Base-by-base conservation (phyloP, 2,113 vertebrate genomes). In the Psittacula cyanocephala region DNA sequence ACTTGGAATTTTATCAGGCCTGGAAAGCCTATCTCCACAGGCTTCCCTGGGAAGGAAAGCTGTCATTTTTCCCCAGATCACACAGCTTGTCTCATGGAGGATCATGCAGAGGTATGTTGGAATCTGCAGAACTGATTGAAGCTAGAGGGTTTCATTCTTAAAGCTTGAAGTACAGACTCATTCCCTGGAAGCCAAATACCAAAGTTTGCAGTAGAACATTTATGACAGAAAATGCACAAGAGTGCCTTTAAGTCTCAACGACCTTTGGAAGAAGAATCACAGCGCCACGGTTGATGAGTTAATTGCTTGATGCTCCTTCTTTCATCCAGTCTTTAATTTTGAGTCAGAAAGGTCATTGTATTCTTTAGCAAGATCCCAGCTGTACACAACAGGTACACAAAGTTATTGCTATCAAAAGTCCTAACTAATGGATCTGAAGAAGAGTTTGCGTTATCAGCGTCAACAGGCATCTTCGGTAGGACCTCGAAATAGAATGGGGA, bases 201-300 rank as follows among this genome's bases (percentile, higher is more conserved):
- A 35, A 77, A 14, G 7, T 37, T 67, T 78, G 37, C 68, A 63
- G 18, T 16, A 25, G 37, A 85, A 67, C 47, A 33, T 67, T 85
- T 25, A 8, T 43, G 62, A 5, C 39, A 62, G n/a, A 65, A 33
- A 86, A 46, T 7, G 9, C 35, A 49, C 19, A 23, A 24, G 35
- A 35, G 22, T 22, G 19, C 7, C 22, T 52, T 24, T 17, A 50
- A 22, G 35, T 41, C 39, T 39, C 49, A 53, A 19, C 8, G 3
- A 12, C 11, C 3, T 78, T 6, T 53, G 62, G 74, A 71, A 57
- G 75, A 43, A 44, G 59, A 65, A 49, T 11, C 59, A 13, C 17
- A 43, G 41, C 27, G 29, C 39, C 18, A 1, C 0, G 4, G 35
- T 1, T 28, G 63, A 41, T 33, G 41, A 49, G 44, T 13, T 13